Conservation (phyloP, 2,888 invertebrate genomes). For the Acheta domesticus region DNA sequence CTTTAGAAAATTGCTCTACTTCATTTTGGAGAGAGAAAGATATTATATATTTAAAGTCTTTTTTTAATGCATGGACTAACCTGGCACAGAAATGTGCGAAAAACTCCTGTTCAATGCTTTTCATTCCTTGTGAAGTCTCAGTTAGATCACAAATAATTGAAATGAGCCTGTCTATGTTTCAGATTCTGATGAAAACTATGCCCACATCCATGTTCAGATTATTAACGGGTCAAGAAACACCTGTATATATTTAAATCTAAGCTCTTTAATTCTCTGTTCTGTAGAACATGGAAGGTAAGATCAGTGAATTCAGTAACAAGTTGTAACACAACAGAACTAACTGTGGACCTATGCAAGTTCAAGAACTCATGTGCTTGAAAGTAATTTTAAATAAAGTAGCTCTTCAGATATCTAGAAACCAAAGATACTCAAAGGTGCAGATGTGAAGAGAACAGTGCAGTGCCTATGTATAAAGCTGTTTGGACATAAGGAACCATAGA, state of each 20-base stretch:
- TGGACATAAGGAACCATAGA: not conserved
- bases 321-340: no score
- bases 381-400: not conserved
- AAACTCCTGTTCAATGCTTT: no score
- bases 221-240: conserved; percentile 98
- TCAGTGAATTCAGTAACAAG: no score
- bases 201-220: conserved; percentile 99
- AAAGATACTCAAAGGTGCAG: conserved; percentile 11
- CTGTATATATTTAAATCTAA: conserved; percentile 84
- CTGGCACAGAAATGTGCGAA: no score
- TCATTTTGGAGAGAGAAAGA: not conserved
- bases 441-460: conserved; percentile 1
- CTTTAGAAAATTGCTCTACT: conserved; percentile 23
- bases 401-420: not conserved
- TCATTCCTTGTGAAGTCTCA: no score
- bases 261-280: not conserved
- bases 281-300: not conserved
- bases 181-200: conserved; percentile 99
- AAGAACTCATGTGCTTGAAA: no score
- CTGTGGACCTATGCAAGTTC: no score
- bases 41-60: no score
- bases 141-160: not conserved
- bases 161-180: conserved; percentile 44
- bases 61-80: no score
- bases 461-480: conserved; percentile 11